Evolutionary conservation across 2,797 vertebrate species (phyloP), one percentile per base, ranked within the genome.

Genomic region (Oreochromis grahami): DNA sequence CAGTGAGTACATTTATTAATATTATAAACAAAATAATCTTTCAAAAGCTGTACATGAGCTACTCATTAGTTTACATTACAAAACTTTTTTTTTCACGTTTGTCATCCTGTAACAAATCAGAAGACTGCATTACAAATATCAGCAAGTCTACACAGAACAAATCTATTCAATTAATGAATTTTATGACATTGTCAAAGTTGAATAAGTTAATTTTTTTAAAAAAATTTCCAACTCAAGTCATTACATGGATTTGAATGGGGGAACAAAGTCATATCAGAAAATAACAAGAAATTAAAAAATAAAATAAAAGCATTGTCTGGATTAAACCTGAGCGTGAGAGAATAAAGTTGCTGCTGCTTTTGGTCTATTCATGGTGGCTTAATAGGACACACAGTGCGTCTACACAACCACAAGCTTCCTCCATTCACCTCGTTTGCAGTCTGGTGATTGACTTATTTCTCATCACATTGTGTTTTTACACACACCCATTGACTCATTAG

Each of bases 401-500:
- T 56, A 45, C 21, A 4, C 6, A 78, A 87, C 90, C 86, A 83
- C 82, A 86, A 77, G 68, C 58, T 21, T 63, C 50, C 29, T 24
- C 60, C 13, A 5, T 6, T 32, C 38, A n/a, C 76, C n/a, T 36
- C 8, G 10, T 68, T 56, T 19, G 38, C 36, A 10, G 19, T 32
- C 15, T 48, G n/a, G 9, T 53, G 51, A 21, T 53, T n/a, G n/a
- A 52, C 19, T 3, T 53, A n/a, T 53, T 29, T 32, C 26, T 32
- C 3, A 17, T 50, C 43, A 74, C 7, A 32, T 50, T 29, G n/a
- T 17, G 2, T 29, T 72, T 29, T 72, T 24, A 7, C 1, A 29
- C 6, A 24, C 36, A 19, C 41, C 9, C 65, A 26, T 26, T 6
- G 10, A 72, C 45, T 72, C 65, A 45, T 3, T 14, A 29, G 24